A percentile compares a stretch with the other conserved stretches of the same genome.
phyloP scores from a whole-genome alignment of 2,888 invertebrate genomes.

The Pogonocherus hispidulus region DNA sequence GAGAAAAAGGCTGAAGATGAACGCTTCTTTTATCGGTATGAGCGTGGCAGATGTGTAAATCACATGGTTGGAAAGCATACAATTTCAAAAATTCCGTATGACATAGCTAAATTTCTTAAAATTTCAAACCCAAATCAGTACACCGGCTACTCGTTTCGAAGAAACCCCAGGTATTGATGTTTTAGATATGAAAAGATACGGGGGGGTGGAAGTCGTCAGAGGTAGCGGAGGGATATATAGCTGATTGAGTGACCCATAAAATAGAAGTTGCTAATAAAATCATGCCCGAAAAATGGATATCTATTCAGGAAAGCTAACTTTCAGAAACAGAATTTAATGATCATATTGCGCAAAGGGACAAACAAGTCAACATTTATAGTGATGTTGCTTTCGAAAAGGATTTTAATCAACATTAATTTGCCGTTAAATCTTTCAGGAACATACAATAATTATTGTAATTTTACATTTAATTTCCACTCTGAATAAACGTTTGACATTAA shows the following conservation, averaged over 20 bases:
- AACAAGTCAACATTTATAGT: not conserved
- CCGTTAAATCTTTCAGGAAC: not conserved
- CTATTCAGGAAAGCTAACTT: not conserved
- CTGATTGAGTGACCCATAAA: not conserved
- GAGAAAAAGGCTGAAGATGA: too few relatives aligned
- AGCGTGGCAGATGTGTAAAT: too few relatives aligned
- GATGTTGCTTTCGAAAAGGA: slow-evolving; percentile 1
- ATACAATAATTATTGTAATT: not conserved
- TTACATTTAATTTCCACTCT: not conserved
- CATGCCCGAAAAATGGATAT: not conserved
- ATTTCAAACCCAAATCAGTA: not conserved
- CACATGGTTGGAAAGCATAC: too few relatives aligned
- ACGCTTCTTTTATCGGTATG: too few relatives aligned
- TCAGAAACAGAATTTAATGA: slow-evolving; percentile 4
- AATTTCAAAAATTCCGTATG: too few relatives aligned
- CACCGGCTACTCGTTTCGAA: slow-evolving; percentile 3
- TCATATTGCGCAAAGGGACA: not conserved
- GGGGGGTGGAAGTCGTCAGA: too few relatives aligned
- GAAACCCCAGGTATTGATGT: not conserved
- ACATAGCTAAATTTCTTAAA: slow-evolving; percentile 6
- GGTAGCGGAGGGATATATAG: too few relatives aligned
- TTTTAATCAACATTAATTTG: too few relatives aligned
- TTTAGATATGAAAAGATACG: not conserved
- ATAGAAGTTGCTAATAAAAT: slow-evolving; percentile 1
- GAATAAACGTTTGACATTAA: not conserved